Base-by-base conservation (phyloP, 2,888 invertebrate genomes). In the Nomada flava region DNA sequence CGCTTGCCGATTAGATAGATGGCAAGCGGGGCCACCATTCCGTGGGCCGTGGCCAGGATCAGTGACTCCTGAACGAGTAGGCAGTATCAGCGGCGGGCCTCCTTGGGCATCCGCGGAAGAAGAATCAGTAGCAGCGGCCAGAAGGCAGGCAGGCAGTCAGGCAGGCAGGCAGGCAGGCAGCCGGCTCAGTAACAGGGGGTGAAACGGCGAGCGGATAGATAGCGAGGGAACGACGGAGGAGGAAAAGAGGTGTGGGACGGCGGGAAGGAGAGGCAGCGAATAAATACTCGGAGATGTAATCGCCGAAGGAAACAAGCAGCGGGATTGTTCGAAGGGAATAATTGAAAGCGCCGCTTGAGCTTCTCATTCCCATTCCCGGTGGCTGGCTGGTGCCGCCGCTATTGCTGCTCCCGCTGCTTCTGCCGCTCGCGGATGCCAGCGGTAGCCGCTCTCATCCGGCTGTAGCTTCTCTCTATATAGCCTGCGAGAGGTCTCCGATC, bases 251-350 rank as follows among this genome's bases (percentile, higher is more conserved):
- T 85, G 85, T 79, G 82, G 84, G 84, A 86, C 73, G 79, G 68
- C 74, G 75, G 79, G 76, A 84, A 84, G 76, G 84, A 82, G 84
- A 80, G 84, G 88, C 88, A 90, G 90, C 91, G 92, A 93, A 93
- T 93, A 93, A 93, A 93, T 93, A 93, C 92, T 91, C 91, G 91
- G 90, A 93, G 93, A 94, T 93, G 93, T 93, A 93, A 94, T 94
- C 93, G 93, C 91, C 90, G 92, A 92, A 93, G 93, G 93, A 93
- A 93, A 93, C 93, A 93, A 93, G 93, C 93, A 91, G 92, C 92
- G 90, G 92, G 93, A 93, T 93, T 94, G 93, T 93, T 93, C 92
- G 91, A 89, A 82, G 85, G 91, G 93, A 93, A 94, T 94, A 94
- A 94, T 93, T 93, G 93, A 94, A 94, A 93, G 93, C 93, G 92